Conservation (phyloP, 2,888 invertebrate species). For the Mantis religiosa region DNA sequence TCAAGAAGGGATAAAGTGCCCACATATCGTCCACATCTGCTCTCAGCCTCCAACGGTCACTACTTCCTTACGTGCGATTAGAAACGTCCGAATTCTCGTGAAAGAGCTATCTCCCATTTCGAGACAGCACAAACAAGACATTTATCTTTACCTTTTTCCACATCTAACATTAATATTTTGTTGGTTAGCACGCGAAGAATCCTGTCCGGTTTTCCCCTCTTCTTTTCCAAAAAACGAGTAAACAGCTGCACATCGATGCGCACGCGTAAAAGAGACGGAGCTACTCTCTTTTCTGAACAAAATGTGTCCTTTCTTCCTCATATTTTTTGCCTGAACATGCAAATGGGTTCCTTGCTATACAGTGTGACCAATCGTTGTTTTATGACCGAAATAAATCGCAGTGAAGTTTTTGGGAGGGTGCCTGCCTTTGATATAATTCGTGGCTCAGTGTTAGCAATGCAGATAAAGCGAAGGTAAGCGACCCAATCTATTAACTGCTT, state of each 20-base stretch:
- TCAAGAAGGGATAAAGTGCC: too few species aligned
- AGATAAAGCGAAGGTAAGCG: neutral
- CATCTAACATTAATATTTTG: neutral
- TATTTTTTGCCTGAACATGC: constrained; percentile 17
- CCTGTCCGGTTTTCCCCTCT: neutral
- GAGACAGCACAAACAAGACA: neutral
- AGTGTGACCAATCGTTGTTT: constrained; percentile 28
- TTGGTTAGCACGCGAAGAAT: neutral
- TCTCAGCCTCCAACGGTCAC: neutral
- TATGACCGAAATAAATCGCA: constrained; percentile 25
- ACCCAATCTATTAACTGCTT: neutral
- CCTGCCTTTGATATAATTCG: neutral
- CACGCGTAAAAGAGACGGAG: neutral
- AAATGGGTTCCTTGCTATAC: constrained; percentile 12
- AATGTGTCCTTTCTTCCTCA: neutral
- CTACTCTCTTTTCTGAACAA: neutral
- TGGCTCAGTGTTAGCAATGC: neutral
- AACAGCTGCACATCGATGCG: neutral
- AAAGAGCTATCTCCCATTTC: too few species aligned
- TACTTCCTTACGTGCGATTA: neutral
- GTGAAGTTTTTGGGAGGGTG: neutral
- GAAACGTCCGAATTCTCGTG: neutral
- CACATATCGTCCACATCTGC: neutral
- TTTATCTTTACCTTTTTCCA: neutral
- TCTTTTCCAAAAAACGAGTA: neutral